These are phyloP conservation scores for Crypturellus undulatus DNA, from an alignment of 2,113 vertebrate species.

Conservation along the genomic window DNA sequence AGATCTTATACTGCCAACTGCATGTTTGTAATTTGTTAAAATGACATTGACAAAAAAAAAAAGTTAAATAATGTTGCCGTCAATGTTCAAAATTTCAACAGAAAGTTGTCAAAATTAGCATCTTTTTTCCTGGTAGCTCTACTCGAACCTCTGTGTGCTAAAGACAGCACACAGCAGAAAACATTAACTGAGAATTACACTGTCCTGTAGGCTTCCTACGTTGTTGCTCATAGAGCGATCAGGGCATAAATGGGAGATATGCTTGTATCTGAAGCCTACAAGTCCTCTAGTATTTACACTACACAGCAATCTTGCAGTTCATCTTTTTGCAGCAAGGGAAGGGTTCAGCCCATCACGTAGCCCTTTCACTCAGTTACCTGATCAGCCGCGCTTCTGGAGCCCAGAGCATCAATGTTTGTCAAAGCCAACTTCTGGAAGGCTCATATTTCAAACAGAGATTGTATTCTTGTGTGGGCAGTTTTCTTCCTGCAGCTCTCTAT, in stretches of 20 bases:
- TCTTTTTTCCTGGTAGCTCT: background rate
- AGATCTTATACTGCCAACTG: background rate
- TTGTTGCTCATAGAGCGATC: background rate
- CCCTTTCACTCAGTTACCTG: background rate
- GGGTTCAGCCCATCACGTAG: background rate
- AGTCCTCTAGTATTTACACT: background rate
- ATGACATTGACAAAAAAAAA: background rate
- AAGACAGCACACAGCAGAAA: background rate
- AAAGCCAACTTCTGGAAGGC: background rate
- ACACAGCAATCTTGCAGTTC: background rate
- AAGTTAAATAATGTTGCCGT: background rate
- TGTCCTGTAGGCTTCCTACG: background rate
- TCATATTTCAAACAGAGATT: background rate
- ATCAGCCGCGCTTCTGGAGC: background rate
- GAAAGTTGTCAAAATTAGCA: background rate
- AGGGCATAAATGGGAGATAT: background rate
- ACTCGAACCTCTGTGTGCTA: background rate
- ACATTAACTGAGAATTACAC: background rate
- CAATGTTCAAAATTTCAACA: background rate
- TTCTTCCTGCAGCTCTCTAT: background rate
- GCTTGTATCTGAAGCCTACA: background rate
- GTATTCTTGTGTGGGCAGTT: background rate
- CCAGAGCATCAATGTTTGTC: background rate
- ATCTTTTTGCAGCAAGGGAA: background rate
- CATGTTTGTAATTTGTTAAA: background rate